Conservation (phyloP, 2,797 vertebrate species). For the Miichthys miiuy region DNA sequence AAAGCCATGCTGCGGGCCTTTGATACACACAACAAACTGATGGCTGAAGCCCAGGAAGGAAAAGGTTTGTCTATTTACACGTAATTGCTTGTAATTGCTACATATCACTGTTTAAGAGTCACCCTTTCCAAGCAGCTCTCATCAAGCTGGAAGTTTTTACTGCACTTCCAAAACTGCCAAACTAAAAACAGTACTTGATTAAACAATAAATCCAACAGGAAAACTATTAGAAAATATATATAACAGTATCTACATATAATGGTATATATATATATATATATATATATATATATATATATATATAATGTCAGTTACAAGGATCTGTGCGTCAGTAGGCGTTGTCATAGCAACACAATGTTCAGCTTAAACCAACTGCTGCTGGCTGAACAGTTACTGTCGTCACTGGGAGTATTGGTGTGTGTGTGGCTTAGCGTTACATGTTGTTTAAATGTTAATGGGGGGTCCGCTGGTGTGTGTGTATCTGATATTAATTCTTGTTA, state of each 20-base stretch:
- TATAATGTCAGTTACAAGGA: background rate
- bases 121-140: background rate
- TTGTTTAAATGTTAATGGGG: background rate
- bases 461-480: background rate
- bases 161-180: too few species aligned
- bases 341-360: background rate
- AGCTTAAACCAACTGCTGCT: background rate
- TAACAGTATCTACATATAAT: too few species aligned
- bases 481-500: constrained; percentile 3
- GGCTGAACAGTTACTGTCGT: background rate
- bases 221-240: too few species aligned
- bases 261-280: too few species aligned
- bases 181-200: too few species aligned
- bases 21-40: constrained; percentile 92
- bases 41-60: constrained; percentile 92
- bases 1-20: constrained; percentile 89
- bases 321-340: background rate
- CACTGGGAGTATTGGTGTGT: background rate
- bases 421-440: background rate
- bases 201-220: too few species aligned
- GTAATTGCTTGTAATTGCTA: too few species aligned
- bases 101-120: background rate
- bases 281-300: too few species aligned
- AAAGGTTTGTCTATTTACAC: constrained; percentile 83
- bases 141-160: too few species aligned